These are phyloP conservation scores for Meiosimyza decipiens DNA, from an alignment of 2,888 invertebrate species.

Conservation along the genomic window DNA sequence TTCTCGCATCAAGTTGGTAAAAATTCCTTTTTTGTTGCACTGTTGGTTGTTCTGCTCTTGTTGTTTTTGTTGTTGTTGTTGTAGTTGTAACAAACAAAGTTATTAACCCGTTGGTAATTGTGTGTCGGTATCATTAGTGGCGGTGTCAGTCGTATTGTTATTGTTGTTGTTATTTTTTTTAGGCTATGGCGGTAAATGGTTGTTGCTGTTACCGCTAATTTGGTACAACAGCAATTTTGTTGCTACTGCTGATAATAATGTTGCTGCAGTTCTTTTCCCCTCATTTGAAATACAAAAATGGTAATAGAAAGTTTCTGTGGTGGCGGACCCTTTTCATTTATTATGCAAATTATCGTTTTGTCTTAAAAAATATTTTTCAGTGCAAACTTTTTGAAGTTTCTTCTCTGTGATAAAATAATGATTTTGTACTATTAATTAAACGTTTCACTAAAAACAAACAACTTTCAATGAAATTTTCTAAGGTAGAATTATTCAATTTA, in stretches of 20 bases:
- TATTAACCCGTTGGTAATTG: constrained; percentile 35
- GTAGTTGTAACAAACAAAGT: constrained; percentile 25
- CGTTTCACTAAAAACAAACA: too few species aligned
- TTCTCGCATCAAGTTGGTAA: constrained; percentile 21
- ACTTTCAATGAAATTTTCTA: too few species aligned
- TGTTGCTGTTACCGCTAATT: constrained; percentile 32
- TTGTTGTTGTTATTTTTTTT: constrained; percentile 24
- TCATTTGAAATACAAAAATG: constrained; percentile 7
- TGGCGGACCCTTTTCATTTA: too few species aligned
- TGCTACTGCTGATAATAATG: constrained; percentile 1
- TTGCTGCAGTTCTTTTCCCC: neutral
- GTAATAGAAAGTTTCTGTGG: constrained; percentile 11
- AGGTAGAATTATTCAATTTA: too few species aligned
- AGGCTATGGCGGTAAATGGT: constrained; percentile 19
- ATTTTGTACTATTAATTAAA: too few species aligned
- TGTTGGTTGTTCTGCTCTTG: constrained; percentile 38
- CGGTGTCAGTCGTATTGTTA: constrained; percentile 22
- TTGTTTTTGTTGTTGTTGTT: constrained; percentile 38
- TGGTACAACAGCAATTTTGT: constrained; percentile 31
- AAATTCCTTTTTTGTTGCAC: constrained; percentile 23
- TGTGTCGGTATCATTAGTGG: constrained; percentile 36
- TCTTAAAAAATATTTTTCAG: too few species aligned
- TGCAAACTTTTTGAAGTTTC: too few species aligned
- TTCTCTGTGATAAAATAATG: too few species aligned
- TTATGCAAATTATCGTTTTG: too few species aligned